Evolutionary conservation across 2,888 invertebrate genomes (phyloP), one percentile per base, ranked within the genome.

Genomic region (Xestia rhomboidea): DNA sequence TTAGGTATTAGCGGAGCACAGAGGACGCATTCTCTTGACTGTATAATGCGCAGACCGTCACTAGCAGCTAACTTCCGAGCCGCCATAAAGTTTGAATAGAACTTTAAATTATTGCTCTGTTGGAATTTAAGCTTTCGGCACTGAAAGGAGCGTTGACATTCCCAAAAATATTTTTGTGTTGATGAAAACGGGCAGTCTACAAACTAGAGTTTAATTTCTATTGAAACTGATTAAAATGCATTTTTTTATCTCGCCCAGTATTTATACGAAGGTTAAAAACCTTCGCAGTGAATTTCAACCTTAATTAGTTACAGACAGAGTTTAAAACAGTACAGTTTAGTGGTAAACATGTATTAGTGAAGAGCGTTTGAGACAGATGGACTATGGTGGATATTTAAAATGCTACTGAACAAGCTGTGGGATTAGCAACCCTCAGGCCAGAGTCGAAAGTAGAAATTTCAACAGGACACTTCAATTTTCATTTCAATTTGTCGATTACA

Each of bases 401-500:
- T 27, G 57, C 57, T 57, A 27, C 57, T 57, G 15, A 54, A 54
- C 13, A n/a, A 1, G n/a, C 0, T 54, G 54, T 5, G 10, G n/a
- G 5, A 54, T 54, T 54, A 13, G 11, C 54, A 54, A 13, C 15
- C 15, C 27, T 27, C 15, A 6, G 15, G 7, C 15, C 27, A 7
- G 27, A 7, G 27, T 27, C 15, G 57, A 57, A 57, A 27, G 27
- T 57, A 57, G 15, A 57, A 57, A 57, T 15, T 57, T 4, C 27
- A 57, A 57, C 27, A 57, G 27, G 15, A 27, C 54, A 54, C 21
- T 8, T 21, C 49, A 6, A 6, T 46, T 18, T 46, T 49, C 8
- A 60, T 60, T 18, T 60, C 21, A 66, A n/a, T 66, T 44, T 7
- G 7, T 21, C 27, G 51, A 66, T 60, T 71, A 72, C 0, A 85